A percentile compares a stretch with the other conserved stretches of the same genome.
Conservation (phyloP, 2,797 vertebrate species). For the Saxicola maurus region DNA sequence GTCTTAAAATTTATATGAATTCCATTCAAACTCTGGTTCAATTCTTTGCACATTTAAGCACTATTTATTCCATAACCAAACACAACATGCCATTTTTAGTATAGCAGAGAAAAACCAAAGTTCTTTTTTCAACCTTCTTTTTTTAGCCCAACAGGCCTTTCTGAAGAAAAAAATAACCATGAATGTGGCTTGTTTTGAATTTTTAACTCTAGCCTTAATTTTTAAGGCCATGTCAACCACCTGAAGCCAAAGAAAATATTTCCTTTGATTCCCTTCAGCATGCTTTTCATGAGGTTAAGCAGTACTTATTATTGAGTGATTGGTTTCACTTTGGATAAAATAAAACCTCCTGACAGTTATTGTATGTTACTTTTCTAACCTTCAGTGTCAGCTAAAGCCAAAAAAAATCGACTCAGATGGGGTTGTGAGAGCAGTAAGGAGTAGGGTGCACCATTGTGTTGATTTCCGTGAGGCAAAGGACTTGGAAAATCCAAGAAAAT, state of each 20-base stretch:
- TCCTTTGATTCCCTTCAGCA: not conserved
- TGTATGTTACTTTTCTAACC: not conserved
- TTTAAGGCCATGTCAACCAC: not conserved
- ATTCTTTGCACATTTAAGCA: conserved; percentile 1
- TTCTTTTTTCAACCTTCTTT: conserved; percentile 10
- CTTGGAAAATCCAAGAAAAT: not conserved
- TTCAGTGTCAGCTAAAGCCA: not conserved
- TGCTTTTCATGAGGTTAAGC: not conserved
- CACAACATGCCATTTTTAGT: conserved; percentile 46
- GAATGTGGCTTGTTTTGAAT: not conserved
- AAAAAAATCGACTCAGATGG: not conserved
- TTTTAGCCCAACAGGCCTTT: conserved; percentile 1
- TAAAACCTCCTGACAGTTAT: not conserved
- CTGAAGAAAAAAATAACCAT: not conserved
- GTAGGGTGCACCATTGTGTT: not conserved
- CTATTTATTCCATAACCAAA: conserved; percentile 38
- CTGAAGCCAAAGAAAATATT: conserved; percentile 11
- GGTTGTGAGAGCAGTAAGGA: not conserved
- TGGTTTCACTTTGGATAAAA: not conserved
- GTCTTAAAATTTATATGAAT: conserved; percentile 13
- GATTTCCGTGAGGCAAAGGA: not conserved
- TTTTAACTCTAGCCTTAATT: not conserved
- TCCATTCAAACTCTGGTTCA: conserved; percentile 21
- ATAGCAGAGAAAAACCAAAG: not conserved
- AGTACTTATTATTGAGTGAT: not conserved